Conservation (phyloP, 1,140 invertebrate genomes). For the Drosophila auraria region DNA sequence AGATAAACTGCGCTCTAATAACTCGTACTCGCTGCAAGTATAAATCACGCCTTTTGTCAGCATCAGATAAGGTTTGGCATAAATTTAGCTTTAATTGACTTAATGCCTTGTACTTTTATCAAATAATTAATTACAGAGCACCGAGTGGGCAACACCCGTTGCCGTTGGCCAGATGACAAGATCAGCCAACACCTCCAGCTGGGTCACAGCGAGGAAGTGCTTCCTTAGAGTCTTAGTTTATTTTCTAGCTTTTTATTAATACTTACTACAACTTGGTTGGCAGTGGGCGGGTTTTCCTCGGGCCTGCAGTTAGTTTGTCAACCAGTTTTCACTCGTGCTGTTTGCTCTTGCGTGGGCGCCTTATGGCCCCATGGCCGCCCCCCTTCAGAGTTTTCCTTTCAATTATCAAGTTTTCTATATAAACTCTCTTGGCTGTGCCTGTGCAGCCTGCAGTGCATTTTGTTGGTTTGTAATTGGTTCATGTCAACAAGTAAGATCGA, state of each 20-base stretch:
- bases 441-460: constrained; percentile 58
- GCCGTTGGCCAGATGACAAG: constrained; percentile 9
- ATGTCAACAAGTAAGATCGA: constrained; percentile 70
- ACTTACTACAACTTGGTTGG: constrained; percentile 11
- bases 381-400: constrained; percentile 30
- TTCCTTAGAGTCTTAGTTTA: constrained; percentile 14
- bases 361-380: too few species aligned
- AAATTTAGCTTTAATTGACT: constrained; percentile 80
- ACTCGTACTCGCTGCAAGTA: constrained; percentile 9
- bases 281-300: constrained; percentile 18
- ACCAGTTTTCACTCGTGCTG: constrained; percentile 26
- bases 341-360: constrained; percentile 24
- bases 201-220: constrained; percentile 4
- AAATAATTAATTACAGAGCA: constrained; percentile 74
- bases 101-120: constrained; percentile 79
- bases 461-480: constrained; percentile 72
- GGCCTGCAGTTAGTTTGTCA: constrained; percentile 31
- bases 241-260: constrained; percentile 6
- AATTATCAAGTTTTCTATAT: constrained; percentile 77
- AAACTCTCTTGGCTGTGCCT: constrained; percentile 43
- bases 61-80: constrained; percentile 73
- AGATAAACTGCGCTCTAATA: background rate
- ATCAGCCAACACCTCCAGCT: constrained; percentile 19
- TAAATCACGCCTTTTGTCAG: constrained; percentile 80
- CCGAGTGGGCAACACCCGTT: constrained; percentile 32